Conservation (phyloP, 2,113 vertebrate species). For the Zeus faber region DNA sequence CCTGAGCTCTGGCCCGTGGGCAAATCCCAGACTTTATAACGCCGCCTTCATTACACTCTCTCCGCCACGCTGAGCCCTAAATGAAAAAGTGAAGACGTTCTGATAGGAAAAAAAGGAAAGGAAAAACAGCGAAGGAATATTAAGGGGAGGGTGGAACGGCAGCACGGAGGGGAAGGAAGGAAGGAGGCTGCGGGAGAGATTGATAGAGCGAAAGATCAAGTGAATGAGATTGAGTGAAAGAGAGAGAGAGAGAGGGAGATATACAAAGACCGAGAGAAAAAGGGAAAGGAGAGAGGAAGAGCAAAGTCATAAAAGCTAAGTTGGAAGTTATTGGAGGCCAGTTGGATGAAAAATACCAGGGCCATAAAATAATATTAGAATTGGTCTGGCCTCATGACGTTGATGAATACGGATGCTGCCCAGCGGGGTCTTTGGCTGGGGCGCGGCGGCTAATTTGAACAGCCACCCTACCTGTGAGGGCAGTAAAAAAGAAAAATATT, state of each 20-base stretch:
- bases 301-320: slow-evolving; percentile 50
- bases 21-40: slow-evolving; percentile 57
- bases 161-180: slow-evolving; percentile 22
- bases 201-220: slow-evolving; percentile 10
- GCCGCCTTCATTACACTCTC: slow-evolving; percentile 52
- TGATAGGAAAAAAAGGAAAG: slow-evolving; percentile 23
- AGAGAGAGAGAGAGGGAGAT: slow-evolving; percentile 11
- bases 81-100: slow-evolving; percentile 47
- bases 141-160: slow-evolving; percentile 15
- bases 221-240: slow-evolving; percentile 19
- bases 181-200: slow-evolving; percentile 30
- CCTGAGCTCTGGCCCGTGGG: slow-evolving; percentile 43
- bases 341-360: slow-evolving; percentile 57
- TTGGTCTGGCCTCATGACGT: slow-evolving; percentile 50
- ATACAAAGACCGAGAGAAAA: slow-evolving; percentile 15
- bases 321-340: slow-evolving; percentile 52
- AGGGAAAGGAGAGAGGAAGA: slow-evolving; percentile 15
- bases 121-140: no score
- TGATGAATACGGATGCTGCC: slow-evolving; percentile 61
- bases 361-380: slow-evolving; percentile 66
- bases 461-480: slow-evolving; percentile 36
- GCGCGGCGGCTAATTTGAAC: slow-evolving; percentile 47
- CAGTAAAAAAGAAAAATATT: slow-evolving; percentile 45
- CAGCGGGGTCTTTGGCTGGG: slow-evolving; percentile 36
- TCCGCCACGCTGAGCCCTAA: slow-evolving; percentile 49